Conservation (phyloP, 2,888 invertebrate species). For the Chalcosyrphus nemorum region DNA sequence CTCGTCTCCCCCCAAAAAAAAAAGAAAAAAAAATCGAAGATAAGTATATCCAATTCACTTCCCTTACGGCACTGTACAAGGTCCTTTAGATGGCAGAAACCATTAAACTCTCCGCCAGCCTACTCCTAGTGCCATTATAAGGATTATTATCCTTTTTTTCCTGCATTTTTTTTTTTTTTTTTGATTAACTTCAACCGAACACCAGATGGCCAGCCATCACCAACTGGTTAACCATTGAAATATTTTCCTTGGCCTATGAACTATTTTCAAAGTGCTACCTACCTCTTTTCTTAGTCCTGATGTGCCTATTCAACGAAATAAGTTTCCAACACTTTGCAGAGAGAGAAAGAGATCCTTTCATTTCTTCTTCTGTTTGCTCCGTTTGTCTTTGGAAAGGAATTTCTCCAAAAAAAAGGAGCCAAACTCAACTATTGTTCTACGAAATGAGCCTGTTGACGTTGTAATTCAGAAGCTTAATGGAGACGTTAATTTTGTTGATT, state of each 20-base stretch:
- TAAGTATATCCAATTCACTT: constrained; percentile 49
- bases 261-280: background rate
- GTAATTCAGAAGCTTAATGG: constrained; percentile 40
- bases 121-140: constrained; percentile 28
- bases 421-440: background rate
- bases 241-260: background rate
- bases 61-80: background rate
- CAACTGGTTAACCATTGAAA: constrained; percentile 40
- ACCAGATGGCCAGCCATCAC: constrained; percentile 40
- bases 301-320: constrained; percentile 20
- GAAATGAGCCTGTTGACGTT: constrained; percentile 40
- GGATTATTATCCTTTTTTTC: constrained; percentile 44
- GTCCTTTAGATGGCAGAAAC: constrained; percentile 13
- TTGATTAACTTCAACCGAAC: constrained; percentile 41
- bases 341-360: too few species aligned
- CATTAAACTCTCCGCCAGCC: constrained; percentile 35
- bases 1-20: background rate
- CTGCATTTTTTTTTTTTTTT: constrained; percentile 36
- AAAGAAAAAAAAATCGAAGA: background rate
- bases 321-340: constrained; percentile 28
- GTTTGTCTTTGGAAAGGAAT: background rate
- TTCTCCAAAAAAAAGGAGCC: constrained; percentile 1
- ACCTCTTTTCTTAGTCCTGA: too few species aligned
- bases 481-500: constrained; percentile 59
- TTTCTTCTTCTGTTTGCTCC: background rate